Conservation (phyloP, 2,888 invertebrate genomes). For the Nematopogon swammerdamellus region DNA sequence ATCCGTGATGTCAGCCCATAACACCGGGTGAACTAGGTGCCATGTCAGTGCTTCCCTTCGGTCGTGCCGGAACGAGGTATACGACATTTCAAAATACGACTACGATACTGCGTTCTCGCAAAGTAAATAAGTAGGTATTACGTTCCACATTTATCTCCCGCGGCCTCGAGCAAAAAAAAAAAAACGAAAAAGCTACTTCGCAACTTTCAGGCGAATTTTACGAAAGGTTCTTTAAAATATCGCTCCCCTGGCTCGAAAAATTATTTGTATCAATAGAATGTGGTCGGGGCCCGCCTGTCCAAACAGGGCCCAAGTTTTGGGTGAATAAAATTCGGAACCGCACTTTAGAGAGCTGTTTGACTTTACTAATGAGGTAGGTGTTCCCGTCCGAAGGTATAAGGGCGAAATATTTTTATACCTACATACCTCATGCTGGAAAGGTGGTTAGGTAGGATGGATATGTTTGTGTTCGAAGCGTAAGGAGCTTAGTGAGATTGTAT, state of each 20-base stretch:
- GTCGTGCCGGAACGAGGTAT: too few species aligned
- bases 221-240: conserved; percentile 38
- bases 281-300: conserved; percentile 33
- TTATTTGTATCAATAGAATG: conserved; percentile 52
- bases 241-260: conserved; percentile 26
- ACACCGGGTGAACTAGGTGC: too few species aligned
- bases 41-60: too few species aligned
- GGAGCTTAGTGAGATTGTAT: too few species aligned
- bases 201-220: conserved; percentile 34
- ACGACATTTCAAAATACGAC: too few species aligned
- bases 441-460: too few species aligned
- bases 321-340: conserved; percentile 23
- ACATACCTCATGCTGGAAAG: too few species aligned
- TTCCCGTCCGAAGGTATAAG: neutral
- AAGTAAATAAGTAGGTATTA: conserved; percentile 55
- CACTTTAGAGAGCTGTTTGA: conserved; percentile 50
- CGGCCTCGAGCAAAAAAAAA: conserved; percentile 18
- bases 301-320: conserved; percentile 29
- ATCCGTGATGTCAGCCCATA: too few species aligned
- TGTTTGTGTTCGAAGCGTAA: too few species aligned
- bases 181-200: conserved; percentile 46
- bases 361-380: conserved; percentile 47
- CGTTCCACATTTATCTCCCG: conserved; percentile 44
- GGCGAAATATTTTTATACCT: too few species aligned
- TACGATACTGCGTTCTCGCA: too few species aligned